phyloP scores from a whole-genome alignment of 2,797 vertebrate species.

The Lates japonicus region DNA sequence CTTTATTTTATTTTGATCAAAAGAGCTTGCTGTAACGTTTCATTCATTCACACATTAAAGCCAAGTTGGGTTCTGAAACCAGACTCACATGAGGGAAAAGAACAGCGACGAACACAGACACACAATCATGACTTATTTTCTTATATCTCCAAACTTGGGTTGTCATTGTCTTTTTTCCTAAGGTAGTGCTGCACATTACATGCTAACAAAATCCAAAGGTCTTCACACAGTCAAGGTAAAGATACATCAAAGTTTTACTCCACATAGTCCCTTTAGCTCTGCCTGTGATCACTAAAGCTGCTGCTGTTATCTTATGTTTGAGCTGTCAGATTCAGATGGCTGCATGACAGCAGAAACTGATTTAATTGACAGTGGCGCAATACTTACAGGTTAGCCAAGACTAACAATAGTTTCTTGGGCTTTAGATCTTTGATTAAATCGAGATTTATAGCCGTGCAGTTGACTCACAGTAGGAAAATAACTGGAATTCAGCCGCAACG shows the following conservation, averaged over 20 bases:
- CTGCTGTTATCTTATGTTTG: neutral
- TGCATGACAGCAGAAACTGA: neutral
- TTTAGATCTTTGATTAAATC: no score
- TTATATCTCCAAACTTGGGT: neutral
- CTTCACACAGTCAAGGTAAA: neutral
- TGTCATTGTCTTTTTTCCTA: neutral
- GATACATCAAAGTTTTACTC: neutral
- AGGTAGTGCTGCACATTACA: neutral
- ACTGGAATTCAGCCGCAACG: no score
- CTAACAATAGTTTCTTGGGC: no score
- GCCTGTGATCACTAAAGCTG: neutral
- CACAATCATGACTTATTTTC: neutral
- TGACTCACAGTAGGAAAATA: neutral
- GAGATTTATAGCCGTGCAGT: neutral
- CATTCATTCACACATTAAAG: conserved; percentile 13
- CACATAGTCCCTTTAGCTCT: neutral
- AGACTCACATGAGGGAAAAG: neutral
- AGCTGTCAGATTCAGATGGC: neutral
- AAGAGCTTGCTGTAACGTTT: conserved; percentile 9
- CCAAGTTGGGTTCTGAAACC: neutral
- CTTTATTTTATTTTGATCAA: neutral
- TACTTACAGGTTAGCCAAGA: no score
- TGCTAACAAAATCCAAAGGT: neutral
- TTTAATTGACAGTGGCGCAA: neutral
- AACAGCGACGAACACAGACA: conserved; percentile 7